A percentile compares a stretch with the other conserved stretches of the same genome.
Evolutionary conservation across 2,888 invertebrate genomes (phyloP).

Genomic region (Lithosia quadra): DNA sequence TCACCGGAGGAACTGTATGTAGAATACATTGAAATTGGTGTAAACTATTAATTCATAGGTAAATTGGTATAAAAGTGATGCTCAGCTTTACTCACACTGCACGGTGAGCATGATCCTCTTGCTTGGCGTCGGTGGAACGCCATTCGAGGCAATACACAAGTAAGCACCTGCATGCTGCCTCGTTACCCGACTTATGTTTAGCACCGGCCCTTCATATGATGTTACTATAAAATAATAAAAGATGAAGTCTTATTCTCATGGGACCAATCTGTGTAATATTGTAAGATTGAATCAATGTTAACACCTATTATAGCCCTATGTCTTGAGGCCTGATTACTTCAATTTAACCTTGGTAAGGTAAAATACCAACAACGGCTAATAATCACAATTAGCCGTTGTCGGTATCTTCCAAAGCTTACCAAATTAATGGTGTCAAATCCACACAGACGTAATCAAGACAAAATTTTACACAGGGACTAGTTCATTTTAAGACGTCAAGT

Average conservation of each 20-base stretch:
- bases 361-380: not conserved
- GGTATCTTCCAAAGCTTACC: conserved; percentile 2
- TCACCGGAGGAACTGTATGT: conserved; percentile 93
- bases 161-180: conserved; percentile 94
- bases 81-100: conserved; percentile 89
- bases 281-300: no score
- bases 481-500: no score
- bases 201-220: conserved; percentile 89
- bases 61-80: not conserved
- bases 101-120: conserved; percentile 95
- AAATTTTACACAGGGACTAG: not conserved
- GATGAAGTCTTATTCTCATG: not conserved
- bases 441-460: not conserved
- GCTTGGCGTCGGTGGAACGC: conserved; percentile 95
- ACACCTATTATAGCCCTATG: not conserved
- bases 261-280: no score
- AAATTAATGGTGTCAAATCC: conserved; percentile 1
- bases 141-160: conserved; percentile 93
- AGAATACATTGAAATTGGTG: not conserved
- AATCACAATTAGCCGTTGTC: not conserved
- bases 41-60: not conserved
- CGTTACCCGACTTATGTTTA: conserved; percentile 90
- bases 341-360: not conserved
- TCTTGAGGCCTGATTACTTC: not conserved
- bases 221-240: conserved; percentile 76